Percentiles rank a stretch among this genome's conserved stretches.
phyloP scores from a whole-genome alignment of 1,140 invertebrate species.

The Atta texana region DNA sequence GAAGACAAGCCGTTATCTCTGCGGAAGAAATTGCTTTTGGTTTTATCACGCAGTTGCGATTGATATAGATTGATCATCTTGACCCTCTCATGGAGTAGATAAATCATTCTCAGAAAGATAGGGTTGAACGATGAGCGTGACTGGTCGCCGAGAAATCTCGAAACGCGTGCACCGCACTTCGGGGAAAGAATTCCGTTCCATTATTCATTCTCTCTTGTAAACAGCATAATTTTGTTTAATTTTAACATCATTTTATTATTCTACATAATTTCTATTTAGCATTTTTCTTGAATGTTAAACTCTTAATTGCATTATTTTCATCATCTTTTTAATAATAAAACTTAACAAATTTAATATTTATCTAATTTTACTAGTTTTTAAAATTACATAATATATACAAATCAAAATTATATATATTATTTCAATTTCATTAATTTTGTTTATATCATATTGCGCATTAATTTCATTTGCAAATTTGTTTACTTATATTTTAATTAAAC shows the following conservation, averaged over 20 bases:
- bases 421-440: neutral
- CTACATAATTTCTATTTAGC: neutral
- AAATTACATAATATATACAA: neutral
- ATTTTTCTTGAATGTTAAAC: neutral
- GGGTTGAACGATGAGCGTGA: conserved; percentile 21
- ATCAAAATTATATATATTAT: neutral
- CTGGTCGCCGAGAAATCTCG: conserved; percentile 39
- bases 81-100: conserved; percentile 37
- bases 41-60: conserved; percentile 66
- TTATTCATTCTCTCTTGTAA: neutral
- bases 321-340: neutral
- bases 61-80: conserved; percentile 74
- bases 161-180: conserved; percentile 49
- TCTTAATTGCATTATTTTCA: conserved; percentile 1
- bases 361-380: neutral
- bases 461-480: neutral
- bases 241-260: conserved; percentile 1
- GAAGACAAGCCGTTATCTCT: conserved; percentile 64
- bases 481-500: neutral
- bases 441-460: neutral
- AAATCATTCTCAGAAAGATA: conserved; percentile 64
- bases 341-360: neutral
- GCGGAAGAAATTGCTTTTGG: conserved; percentile 69
- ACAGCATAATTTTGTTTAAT: conserved; percentile 24
- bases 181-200: conserved; percentile 23